These are phyloP conservation scores for Eumeta japonica DNA, from an alignment of 1,140 invertebrate genomes.

Conservation along the genomic window DNA sequence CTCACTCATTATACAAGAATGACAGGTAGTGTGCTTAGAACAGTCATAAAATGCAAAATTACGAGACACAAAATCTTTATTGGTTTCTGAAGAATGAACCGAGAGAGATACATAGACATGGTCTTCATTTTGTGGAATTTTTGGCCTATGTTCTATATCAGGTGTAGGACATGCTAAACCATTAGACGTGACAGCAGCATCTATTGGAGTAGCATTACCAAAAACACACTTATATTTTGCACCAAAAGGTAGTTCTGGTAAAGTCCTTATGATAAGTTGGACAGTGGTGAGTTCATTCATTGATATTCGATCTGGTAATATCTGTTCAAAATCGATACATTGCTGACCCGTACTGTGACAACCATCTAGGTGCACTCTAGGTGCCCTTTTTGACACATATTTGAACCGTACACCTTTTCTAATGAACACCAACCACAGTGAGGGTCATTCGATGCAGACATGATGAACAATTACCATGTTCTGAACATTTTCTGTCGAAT, in stretches of 20 bases:
- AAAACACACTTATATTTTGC: constrained; percentile 95
- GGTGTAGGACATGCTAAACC: constrained; percentile 87
- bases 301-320: constrained; percentile 85
- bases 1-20: constrained; percentile 80
- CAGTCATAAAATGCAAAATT: constrained; percentile 96
- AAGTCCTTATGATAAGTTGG: constrained; percentile 82
- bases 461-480: constrained; percentile 83
- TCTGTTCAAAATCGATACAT: constrained; percentile 94
- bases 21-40: constrained; percentile 81
- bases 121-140: constrained; percentile 78
- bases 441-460: constrained; percentile 93
- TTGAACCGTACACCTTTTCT: constrained; percentile 87
- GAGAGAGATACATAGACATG: constrained; percentile 90
- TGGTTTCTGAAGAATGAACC: constrained; percentile 88
- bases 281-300: constrained; percentile 82
- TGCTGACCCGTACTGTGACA: constrained; percentile 87
- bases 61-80: constrained; percentile 91
- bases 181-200: constrained; percentile 75
- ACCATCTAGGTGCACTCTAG: constrained; percentile 85
- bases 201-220: constrained; percentile 79
- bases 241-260: constrained; percentile 84
- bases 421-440: constrained; percentile 98
- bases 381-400: constrained; percentile 88
- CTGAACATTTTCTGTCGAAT: constrained; percentile 90
- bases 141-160: constrained; percentile 70